Evolutionary conservation across 2,888 invertebrate species (phyloP), one percentile per base, ranked within the genome.

Genomic region (Sclerodermus sp.): DNA sequence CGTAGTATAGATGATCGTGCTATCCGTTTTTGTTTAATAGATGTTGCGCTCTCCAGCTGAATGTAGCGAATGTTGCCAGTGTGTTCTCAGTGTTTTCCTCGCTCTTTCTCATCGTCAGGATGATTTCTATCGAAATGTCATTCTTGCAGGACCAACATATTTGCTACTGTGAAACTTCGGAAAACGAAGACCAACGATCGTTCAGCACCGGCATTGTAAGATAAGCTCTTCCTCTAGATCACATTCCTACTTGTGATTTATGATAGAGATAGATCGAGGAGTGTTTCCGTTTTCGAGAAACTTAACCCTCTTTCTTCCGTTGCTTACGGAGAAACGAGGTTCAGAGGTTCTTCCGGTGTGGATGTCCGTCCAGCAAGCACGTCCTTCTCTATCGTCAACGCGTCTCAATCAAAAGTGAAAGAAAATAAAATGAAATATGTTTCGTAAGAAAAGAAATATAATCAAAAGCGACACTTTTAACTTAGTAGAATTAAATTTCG

Each of bases 101-200:
- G 8, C 3, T 23, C 23, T n/a, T n/a, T n/a, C n/a, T n/a, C 23
- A 23, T 23, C 8, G 23, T 23, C 8, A 3, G 8, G 3, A 8
- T 8, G 23, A 23, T 5, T 23, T 23, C 23, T 23, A 23, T 23
- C 23, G 2, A 16, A 30, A 44, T 64, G 59, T 53, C 58, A 57
- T 70, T 68, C 64, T 76, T 75, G 69, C 87, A 92, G 91, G 84
- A 86, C 87, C 72, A 91, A 90, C 79, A 88, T 90, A 79, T 93
- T 92, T 77, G 91, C 92, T 54, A 92, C 92, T 56, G 91, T 93
- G 77, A 92, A 92, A 82, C 85, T 92, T 77, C 85, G 91, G 78
- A 91, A 91, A 83, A 88, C 90, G 71, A 87, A 90, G 82, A 90
- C 91, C 74, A 90, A 91, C 79, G 91, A 92, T 80, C 86, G 91